Evolutionary conservation across 2,888 invertebrate genomes (phyloP), one percentile per base, ranked within the genome.

Genomic region (Diloba caeruleocephala): DNA sequence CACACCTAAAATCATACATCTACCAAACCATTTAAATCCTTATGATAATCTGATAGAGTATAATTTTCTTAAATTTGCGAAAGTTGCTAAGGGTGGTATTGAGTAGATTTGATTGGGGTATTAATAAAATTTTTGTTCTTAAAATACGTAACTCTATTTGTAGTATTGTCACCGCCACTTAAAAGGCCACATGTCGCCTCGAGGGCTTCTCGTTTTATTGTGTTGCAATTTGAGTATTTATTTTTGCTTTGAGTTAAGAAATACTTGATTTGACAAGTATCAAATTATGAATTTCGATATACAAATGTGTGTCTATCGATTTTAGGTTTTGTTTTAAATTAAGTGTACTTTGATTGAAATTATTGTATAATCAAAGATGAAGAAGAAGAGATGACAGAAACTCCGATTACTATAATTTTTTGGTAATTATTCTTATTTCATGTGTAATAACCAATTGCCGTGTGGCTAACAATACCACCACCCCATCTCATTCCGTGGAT

Each of bases 81-180:
- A 3, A 9, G 13, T 39, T 46, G 37, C 66, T 81, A 78, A 80
- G 76, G 81, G 74, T 71, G 64, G 15, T 56, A 71, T 78, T 70
- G 60, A 64, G 56, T 71, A 56, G 66, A 73, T 78, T 77, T 71
- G 65, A 70, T 76, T 75, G 66, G 65, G 51, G 82, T 84, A 86
- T 87, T 87, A 86, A 82, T 84, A 86, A 79, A 84, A 75, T 74
- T 89, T 89, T 76, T 81, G 82, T 84, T 89, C 86, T 84, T 84
- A 86, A 86, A 88, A 88, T 87, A 85, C 67, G 89, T 92, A 89
- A 89, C 88, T 86, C 81, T 92, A 92, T 92, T 92, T 92, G 90
- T 91, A 87, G 86, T 87, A 90, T 89, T 92, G 92, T 92, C 92
- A 90, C 90, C 89, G 84, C 89, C 91, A 92, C 92, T 92, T 91